Evolutionary conservation across 2,797 vertebrate genomes (phyloP).

Genomic region (Lemur catta): DNA sequence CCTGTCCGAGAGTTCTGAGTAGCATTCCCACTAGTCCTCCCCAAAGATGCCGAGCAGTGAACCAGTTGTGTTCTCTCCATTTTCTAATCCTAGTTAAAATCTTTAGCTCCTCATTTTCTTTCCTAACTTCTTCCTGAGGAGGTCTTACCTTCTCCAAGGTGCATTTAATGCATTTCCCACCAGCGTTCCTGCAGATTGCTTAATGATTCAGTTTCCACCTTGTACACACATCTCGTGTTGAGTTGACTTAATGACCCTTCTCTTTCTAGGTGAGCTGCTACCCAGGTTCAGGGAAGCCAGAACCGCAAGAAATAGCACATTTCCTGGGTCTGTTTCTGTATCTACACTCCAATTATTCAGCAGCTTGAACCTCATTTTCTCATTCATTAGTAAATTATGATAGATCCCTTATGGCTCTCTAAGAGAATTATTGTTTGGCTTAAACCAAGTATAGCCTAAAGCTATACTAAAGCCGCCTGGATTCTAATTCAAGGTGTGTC

Average conservation of each 20-base stretch:
- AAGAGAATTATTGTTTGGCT: not conserved
- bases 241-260: not conserved
- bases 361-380: not conserved
- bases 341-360: not conserved
- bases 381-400: conserved; percentile 26
- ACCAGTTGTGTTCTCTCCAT: accelerated
- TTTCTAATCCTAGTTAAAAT: too few species aligned
- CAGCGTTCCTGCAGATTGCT: not conserved
- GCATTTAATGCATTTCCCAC: accelerated
- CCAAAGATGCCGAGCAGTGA: accelerated
- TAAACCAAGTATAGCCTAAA: not conserved
- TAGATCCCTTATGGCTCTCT: not conserved
- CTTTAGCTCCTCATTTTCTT: accelerated
- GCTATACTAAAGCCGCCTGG: not conserved
- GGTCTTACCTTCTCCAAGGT: not conserved
- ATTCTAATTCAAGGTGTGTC: not conserved
- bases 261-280: not conserved
- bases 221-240: accelerated
- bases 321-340: not conserved
- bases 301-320: not conserved
- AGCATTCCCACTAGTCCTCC: accelerated
- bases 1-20: accelerated
- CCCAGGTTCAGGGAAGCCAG: not conserved
- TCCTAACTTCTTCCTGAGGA: not conserved
- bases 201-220: accelerated